Evolutionary conservation across 2,797 vertebrate genomes (phyloP).

Genomic region (Ibycter americanus): DNA sequence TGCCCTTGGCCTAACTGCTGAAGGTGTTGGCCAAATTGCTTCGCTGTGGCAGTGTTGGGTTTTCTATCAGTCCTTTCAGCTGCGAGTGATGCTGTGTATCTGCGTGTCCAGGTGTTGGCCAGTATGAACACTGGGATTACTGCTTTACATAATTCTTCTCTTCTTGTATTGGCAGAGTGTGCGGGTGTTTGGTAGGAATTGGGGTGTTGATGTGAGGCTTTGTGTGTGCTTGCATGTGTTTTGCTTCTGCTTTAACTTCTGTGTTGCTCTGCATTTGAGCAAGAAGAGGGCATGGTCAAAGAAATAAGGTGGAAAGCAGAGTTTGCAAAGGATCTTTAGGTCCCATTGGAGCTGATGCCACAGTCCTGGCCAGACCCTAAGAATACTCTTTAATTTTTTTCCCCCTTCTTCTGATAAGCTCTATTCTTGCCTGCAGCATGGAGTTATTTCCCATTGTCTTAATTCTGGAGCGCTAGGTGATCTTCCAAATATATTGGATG

Average conservation of each 20-base stretch:
- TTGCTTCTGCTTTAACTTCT: background rate
- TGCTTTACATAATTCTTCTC: background rate
- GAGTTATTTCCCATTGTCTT: background rate
- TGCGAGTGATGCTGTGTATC: background rate
- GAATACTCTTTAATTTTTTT: background rate
- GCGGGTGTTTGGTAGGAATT: background rate
- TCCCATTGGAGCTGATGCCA: background rate
- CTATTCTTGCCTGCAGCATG: background rate
- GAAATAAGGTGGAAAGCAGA: background rate
- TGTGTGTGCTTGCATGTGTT: background rate
- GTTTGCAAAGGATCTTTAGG: background rate
- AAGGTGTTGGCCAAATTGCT: background rate
- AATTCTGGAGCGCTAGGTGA: background rate
- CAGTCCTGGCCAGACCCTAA: background rate
- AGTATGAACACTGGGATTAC: background rate
- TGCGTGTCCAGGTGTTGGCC: background rate
- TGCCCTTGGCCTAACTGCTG: background rate
- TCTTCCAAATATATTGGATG: background rate
- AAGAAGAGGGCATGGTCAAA: background rate
- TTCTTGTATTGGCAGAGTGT: fast-evolving
- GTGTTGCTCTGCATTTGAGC: background rate
- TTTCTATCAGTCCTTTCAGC: background rate
- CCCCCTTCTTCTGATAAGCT: background rate
- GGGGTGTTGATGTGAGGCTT: background rate
- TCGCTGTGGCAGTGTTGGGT: background rate